These are phyloP conservation scores for Drosophila putrida DNA, from an alignment of 2,888 invertebrate species.

Conservation along the genomic window DNA sequence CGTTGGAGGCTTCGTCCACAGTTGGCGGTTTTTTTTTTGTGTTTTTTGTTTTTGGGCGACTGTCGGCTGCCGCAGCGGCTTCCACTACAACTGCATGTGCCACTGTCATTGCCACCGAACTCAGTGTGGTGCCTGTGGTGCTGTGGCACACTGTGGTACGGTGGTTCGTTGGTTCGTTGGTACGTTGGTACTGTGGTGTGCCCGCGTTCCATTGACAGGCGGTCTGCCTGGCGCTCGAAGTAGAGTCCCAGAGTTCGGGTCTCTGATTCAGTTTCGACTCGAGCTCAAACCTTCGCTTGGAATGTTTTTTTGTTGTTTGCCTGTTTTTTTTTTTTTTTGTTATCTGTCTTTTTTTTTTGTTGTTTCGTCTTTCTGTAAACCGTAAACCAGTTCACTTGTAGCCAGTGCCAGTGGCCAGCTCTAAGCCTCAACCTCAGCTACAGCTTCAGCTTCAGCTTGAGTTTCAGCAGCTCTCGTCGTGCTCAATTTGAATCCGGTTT, in stretches of 20 bases:
- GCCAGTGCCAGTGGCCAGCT: constrained; percentile 79
- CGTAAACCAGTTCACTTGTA: constrained; percentile 80
- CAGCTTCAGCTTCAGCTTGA: constrained; percentile 41
- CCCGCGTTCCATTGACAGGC: constrained; percentile 60
- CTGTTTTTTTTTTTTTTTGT: constrained; percentile 21
- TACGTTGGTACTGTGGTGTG: constrained; percentile 15
- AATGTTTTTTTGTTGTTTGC: constrained; percentile 54
- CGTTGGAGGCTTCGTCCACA: constrained; percentile 64
- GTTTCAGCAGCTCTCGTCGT: constrained; percentile 65
- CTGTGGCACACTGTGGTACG: constrained; percentile 4
- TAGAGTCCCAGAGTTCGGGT: constrained; percentile 6
- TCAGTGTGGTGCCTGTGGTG: constrained; percentile 84
- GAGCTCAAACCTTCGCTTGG: constrained; percentile 72
- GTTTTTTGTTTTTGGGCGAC: constrained; percentile 56
- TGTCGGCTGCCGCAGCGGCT: constrained; percentile 73
- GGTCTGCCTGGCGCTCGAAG: constrained; percentile 68
- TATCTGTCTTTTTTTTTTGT: constrained; percentile 27
- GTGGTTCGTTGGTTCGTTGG: too few species aligned
- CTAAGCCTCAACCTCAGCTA: constrained; percentile 22
- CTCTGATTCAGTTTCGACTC: constrained; percentile 42
- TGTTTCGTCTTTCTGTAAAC: constrained; percentile 35
- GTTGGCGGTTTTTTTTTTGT: constrained; percentile 62
- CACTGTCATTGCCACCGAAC: constrained; percentile 86
- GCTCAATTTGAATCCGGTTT: constrained; percentile 81
- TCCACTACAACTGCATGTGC: constrained; percentile 85